Evolutionary conservation across 2,113 vertebrate species (phyloP), one percentile per base, ranked within the genome.

Genomic region (Bothrops jararaca): DNA sequence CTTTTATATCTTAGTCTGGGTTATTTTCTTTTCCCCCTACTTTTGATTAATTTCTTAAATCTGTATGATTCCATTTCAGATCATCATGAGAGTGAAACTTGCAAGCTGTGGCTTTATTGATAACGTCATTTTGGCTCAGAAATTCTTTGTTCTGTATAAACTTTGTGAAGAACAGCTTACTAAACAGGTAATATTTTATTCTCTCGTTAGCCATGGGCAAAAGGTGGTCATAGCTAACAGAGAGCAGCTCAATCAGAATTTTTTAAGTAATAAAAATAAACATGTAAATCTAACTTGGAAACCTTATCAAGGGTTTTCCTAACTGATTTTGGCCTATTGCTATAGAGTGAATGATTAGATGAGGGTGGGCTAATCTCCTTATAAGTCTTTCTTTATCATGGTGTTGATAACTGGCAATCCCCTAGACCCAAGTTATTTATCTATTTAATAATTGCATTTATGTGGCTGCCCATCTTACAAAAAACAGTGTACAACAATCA

Each of bases 141-240:
- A 99, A 94, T 99, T 99, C 95, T 99, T 98, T 92, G 97, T 98
- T 91, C 98, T 99, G 91, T 99, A 99, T 85, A 98, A 98, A 95
- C 98, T 99, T 90, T 99, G 98, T 58, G 98, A 99, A 95, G 98
- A 99, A 85, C 98, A 99, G 91, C 98, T 99, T 24, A 98, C 98
- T 29, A 99, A 99, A 89, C 98, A 99, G 98, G 98, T 98, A 96
- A 94, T 57, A 64, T 93, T 93, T 54, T 0, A 3, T 88, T n/a
- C 60, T 11, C 12, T 74, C 54, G 8, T n/a, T 56, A 54, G 50
- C 50, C 20, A n/a, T 80, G 18, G 50, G 11, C 48, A 12, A 22
- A 53, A 69, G 45, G 48, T 88, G 1, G 23, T 42, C 18, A 34
- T 69, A 53, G 45, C 22, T 88, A 42, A 86, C 1, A 64, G 34